Conservation (phyloP, 2,113 vertebrate genomes). For the Etia nguti region DNA sequence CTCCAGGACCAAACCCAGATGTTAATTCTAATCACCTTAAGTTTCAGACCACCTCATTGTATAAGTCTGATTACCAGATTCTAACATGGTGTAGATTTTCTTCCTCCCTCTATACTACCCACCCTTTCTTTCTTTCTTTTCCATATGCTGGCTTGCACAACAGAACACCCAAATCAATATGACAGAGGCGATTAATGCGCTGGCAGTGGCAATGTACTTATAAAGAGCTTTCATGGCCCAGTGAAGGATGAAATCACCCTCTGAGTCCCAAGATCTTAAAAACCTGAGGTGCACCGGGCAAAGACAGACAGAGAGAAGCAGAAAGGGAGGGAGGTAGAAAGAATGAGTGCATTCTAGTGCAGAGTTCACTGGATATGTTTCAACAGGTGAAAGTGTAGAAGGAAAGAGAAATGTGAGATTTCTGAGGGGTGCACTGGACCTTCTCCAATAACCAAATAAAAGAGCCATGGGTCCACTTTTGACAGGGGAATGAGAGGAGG, state of each 20-base stretch:
- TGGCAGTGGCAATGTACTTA: constrained; percentile 54
- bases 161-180: constrained; percentile 59
- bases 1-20: neutral
- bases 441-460: constrained; percentile 5
- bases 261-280: constrained; percentile 46
- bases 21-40: neutral
- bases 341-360: neutral
- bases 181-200: constrained; percentile 58
- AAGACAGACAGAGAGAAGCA: neutral
- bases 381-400: constrained; percentile 9
- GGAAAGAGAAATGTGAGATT: constrained; percentile 8
- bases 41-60: constrained; percentile 9
- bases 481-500: neutral
- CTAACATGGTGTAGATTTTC: neutral
- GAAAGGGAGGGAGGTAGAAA: neutral
- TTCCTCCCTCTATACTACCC: neutral
- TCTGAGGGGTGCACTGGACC: neutral
- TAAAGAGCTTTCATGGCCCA: constrained; percentile 67
- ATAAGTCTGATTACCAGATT: constrained; percentile 8
- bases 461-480: neutral
- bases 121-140: neutral
- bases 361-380: constrained; percentile 2
- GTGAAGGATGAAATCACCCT: constrained; percentile 70
- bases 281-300: constrained; percentile 19
- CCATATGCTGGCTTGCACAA: constrained; percentile 43